phyloP scores from a whole-genome alignment of 2,113 vertebrate genomes.

The Trachemys scripta region DNA sequence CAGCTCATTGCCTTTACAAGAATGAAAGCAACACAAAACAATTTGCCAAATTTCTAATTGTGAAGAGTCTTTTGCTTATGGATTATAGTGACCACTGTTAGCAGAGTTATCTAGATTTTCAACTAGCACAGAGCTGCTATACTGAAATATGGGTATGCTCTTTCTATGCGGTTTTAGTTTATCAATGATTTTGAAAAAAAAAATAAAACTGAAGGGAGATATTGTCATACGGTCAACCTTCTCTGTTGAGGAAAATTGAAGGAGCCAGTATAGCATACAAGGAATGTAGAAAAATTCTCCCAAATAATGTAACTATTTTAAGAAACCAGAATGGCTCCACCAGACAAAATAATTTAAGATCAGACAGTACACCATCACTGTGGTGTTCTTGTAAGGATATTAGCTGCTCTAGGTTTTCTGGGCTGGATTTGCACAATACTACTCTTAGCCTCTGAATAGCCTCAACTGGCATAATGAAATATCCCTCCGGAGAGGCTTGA shows the following conservation, averaged over 20 bases:
- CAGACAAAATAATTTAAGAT: neutral
- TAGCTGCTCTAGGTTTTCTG: neutral
- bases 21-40: neutral
- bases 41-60: rapidly evolving
- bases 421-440: neutral
- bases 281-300: rapidly evolving
- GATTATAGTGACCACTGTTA: neutral
- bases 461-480: conserved; percentile 10
- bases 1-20: rapidly evolving
- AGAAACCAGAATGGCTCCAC: neutral
- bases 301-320: neutral
- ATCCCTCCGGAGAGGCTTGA: neutral
- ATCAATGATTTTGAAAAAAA: neutral
- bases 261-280: neutral
- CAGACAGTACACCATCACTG: rapidly evolving
- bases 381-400: neutral
- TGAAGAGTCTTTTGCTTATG: neutral
- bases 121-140: neutral
- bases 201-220: neutral
- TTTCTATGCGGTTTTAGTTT: neutral
- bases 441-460: neutral
- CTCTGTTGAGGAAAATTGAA: neutral
- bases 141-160: neutral
- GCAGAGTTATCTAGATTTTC: neutral
- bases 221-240: neutral